Evolutionary conservation across 2,797 vertebrate species (phyloP).

Genomic region (Naso thynnoides): DNA sequence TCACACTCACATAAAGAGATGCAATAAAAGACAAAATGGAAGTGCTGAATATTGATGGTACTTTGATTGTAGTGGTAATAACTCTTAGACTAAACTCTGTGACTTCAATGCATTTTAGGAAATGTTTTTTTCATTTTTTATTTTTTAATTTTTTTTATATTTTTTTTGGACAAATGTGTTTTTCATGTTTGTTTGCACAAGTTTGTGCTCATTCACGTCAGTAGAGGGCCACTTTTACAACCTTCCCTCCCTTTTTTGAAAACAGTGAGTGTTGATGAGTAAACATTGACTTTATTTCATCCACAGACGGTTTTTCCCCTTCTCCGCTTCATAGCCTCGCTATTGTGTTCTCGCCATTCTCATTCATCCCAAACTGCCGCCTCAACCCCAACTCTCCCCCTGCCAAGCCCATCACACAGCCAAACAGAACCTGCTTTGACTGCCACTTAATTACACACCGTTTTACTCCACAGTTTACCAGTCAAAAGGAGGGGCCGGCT

Average conservation of each 20-base stretch:
- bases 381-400: conserved; percentile 77
- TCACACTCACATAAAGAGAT: conserved; percentile 57
- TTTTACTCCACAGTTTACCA: conserved; percentile 93
- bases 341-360: conserved; percentile 83
- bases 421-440: conserved; percentile 92
- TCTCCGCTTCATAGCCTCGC: conserved; percentile 82
- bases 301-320: conserved; percentile 63
- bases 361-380: conserved; percentile 84
- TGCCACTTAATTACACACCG: conserved; percentile 94
- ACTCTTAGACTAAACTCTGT: conserved; percentile 10
- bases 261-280: conserved; percentile 53
- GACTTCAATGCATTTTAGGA: neutral
- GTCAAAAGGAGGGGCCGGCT: conserved; percentile 86
- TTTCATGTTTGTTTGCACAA: conserved; percentile 34
- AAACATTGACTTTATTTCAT: conserved; percentile 78
- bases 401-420: conserved; percentile 86
- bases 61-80: conserved; percentile 53
- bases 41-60: conserved; percentile 47
- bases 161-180: neutral
- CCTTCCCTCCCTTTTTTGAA: conserved; percentile 33
- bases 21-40: conserved; percentile 60
- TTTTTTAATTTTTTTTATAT: neutral
- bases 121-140: neutral
- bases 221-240: conserved; percentile 32
- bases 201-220: conserved; percentile 3